Evolutionary conservation across 1,140 invertebrate species (phyloP), one percentile per base, ranked within the genome.

Genomic region (Drosophila sechellia): DNA sequence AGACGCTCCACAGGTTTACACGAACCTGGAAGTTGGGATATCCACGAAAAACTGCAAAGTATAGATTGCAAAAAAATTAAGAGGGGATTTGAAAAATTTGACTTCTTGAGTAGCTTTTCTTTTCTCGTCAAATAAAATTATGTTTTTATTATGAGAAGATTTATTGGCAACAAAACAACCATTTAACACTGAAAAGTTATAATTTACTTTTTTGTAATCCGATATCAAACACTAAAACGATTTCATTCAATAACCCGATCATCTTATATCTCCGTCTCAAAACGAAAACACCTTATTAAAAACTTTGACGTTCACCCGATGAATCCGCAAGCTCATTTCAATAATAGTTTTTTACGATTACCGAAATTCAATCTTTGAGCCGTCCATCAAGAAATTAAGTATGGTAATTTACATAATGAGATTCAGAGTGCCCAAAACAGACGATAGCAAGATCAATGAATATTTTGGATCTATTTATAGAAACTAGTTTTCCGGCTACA

Each of bases 1-100:
- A 83, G 83, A 86, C 83, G 83, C 83, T 87, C 34, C 15, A 58
- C 25, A 77, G 34, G 83, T 86, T 86, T 86, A 87, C 66, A 86
- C 83, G 70, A 46, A 27, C 34, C 43, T 31, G 4, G 4, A 13
- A 79, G 40, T 56, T 56, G 49, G 22, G 46, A 63, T 49, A 2
- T 69, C 35, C 17, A 3, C 2, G 5, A 48, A 13, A 25, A 48
- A 48, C 5, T n/a, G 12, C 12, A 22, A 17, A 5, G 5, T 22
- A 22, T 3, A 17, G 17, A 17, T 17, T 17, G 17, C 17, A 17
- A 17, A 17, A 17, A 17, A 17, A 17, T 17, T 17, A 17, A 17
- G 17, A 17, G 17, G 17, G 17, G 17, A 0, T 17, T 17, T 17
- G 17, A 17, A 17, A 17, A 17, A 17, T 17, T 17, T 22, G 20